Conservation (phyloP, 1,140 invertebrate genomes). For the Solenopsis fugax region DNA sequence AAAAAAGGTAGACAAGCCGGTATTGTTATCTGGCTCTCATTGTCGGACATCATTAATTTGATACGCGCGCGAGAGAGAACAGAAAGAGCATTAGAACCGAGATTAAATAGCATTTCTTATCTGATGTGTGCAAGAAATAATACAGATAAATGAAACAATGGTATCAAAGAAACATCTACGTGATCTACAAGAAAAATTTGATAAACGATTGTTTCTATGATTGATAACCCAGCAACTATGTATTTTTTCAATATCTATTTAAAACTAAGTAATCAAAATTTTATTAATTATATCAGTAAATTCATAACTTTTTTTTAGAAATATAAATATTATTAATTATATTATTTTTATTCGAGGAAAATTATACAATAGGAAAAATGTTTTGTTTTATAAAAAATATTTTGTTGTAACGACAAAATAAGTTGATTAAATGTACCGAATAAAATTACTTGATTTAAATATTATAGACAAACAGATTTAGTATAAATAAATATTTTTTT, state of each 20-base stretch:
- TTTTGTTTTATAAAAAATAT: too few relatives aligned
- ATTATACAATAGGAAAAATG: too few relatives aligned
- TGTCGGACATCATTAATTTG: slow-evolving; percentile 56
- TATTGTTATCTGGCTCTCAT: slow-evolving; percentile 53
- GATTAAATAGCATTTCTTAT: slow-evolving; percentile 34
- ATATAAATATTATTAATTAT: not conserved
- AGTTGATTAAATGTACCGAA: too few relatives aligned
- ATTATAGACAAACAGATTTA: too few relatives aligned
- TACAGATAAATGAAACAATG: not conserved
- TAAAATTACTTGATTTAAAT: too few relatives aligned
- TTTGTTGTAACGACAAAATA: too few relatives aligned
- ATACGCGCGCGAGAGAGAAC: slow-evolving; percentile 15
- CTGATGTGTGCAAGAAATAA: slow-evolving; percentile 18
- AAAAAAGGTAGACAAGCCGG: slow-evolving; percentile 22
- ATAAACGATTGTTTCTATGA: not conserved
- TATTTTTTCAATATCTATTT: not conserved
- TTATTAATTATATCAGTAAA: slow-evolving; percentile 7
- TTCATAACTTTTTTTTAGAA: not conserved
- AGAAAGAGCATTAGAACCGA: slow-evolving; percentile 7
- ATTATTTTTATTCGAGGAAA: too few relatives aligned
- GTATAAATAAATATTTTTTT: too few relatives aligned
- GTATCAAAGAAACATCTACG: not conserved
- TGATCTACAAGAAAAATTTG: not conserved
- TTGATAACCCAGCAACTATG: not conserved
- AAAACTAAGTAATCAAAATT: not conserved